phyloP scores from a whole-genome alignment of 2,113 vertebrate species.

The Scatophagus argus region DNA sequence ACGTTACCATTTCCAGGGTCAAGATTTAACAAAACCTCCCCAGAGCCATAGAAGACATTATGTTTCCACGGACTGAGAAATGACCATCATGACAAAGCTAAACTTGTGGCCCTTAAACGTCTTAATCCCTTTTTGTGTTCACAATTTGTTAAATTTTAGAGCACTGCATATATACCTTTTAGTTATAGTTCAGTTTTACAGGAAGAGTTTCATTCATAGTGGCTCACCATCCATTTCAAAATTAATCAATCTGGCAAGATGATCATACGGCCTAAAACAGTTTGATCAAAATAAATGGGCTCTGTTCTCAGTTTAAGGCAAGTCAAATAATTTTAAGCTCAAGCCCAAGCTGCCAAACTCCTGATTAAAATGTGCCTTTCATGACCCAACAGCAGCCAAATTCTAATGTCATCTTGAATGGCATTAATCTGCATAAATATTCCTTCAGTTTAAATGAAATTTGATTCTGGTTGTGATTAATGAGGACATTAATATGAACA shows the following conservation, averaged over 20 bases:
- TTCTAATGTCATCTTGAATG: neutral
- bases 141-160: neutral
- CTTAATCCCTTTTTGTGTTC: neutral
- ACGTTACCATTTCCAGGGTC: neutral
- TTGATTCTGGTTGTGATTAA: slow-evolving; percentile 35
- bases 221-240: slow-evolving; percentile 13
- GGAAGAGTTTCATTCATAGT: neutral
- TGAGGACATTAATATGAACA: slow-evolving; percentile 49
- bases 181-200: neutral
- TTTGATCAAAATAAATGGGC: slow-evolving; percentile 6
- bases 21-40: neutral
- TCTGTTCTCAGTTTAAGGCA: slow-evolving; percentile 2
- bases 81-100: neutral
- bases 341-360: slow-evolving; percentile 34
- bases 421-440: slow-evolving; percentile 17
- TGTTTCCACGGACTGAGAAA: neutral
- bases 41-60: neutral
- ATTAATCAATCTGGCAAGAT: neutral
- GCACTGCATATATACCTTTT: neutral
- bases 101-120: neutral
- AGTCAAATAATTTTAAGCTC: slow-evolving; percentile 22
- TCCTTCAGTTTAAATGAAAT: slow-evolving; percentile 35
- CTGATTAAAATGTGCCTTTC: slow-evolving; percentile 54
- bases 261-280: neutral
- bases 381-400: neutral